A percentile compares a stretch with the other conserved stretches of the same genome.
Evolutionary conservation across 2,888 invertebrate genomes (phyloP).

Genomic region (Halictus ligatus): DNA sequence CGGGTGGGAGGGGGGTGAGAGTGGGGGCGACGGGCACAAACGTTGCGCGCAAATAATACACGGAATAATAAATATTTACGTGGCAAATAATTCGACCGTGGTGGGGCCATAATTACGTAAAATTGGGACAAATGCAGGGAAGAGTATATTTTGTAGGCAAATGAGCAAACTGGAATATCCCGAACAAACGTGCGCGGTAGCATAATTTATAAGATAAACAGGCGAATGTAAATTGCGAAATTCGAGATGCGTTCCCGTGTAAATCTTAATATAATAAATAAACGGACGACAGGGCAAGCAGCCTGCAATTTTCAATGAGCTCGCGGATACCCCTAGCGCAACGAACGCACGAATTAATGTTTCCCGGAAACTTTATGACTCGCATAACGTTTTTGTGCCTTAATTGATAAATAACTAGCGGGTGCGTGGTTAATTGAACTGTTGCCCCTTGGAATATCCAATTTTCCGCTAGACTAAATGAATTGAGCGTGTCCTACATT

Average conservation of each 20-base stretch:
- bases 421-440: background rate
- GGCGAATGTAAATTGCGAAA: conserved; percentile 18
- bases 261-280: conserved; percentile 40
- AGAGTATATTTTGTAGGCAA: conserved; percentile 35
- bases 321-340: too few species aligned
- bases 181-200: conserved; percentile 23
- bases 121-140: conserved; percentile 46
- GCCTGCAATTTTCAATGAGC: conserved; percentile 9
- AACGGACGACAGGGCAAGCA: background rate
- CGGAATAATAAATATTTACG: conserved; percentile 41
- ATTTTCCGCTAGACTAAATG: background rate
- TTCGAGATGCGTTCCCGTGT: conserved; percentile 1
- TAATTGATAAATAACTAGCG: background rate
- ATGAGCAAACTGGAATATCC: conserved; percentile 29
- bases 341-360: background rate
- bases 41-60: conserved; percentile 23
- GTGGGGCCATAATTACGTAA: conserved; percentile 44
- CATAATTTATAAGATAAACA: conserved; percentile 41
- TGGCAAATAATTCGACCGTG: conserved; percentile 43
- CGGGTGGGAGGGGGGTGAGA: background rate
- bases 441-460: background rate
- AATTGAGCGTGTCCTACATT: background rate
- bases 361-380: background rate
- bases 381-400: background rate
- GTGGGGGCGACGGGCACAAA: background rate